Conservation (phyloP, 2,113 vertebrate species). For the Murina feae region DNA sequence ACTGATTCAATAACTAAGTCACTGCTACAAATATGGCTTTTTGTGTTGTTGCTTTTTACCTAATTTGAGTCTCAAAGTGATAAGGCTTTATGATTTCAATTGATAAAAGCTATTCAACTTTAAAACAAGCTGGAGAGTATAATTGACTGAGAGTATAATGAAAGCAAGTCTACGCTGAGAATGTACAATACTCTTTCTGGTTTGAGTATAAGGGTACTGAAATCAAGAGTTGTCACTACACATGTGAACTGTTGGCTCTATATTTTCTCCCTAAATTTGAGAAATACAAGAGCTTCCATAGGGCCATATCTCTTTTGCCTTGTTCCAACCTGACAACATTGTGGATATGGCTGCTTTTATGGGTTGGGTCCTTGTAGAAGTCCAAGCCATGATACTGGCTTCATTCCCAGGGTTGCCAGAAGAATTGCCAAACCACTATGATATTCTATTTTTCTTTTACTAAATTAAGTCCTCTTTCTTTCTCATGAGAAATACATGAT, state of each 20-base stretch:
- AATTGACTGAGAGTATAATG: not conserved
- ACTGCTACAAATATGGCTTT: not conserved
- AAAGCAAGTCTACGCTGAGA: not conserved
- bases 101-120: not conserved
- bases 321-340: no score
- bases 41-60: not conserved
- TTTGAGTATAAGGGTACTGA: not conserved
- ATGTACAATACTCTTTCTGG: not conserved
- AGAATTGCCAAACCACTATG: not conserved
- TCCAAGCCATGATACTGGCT: not conserved
- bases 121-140: not conserved
- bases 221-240: not conserved
- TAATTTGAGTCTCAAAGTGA: not conserved
- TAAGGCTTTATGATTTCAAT: not conserved
- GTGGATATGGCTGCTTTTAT: not conserved
- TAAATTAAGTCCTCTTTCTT: conserved; percentile 31
- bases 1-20: not conserved
- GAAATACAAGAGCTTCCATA: not conserved
- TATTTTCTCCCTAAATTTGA: not conserved
- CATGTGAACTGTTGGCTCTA: not conserved
- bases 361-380: not conserved
- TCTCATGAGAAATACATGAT: not conserved
- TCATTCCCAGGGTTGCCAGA: not conserved
- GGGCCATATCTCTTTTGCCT: not conserved
- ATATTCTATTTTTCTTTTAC: not conserved